phyloP scores from a whole-genome alignment of 2,797 vertebrate genomes.

The Oceanodroma leucorhoa region DNA sequence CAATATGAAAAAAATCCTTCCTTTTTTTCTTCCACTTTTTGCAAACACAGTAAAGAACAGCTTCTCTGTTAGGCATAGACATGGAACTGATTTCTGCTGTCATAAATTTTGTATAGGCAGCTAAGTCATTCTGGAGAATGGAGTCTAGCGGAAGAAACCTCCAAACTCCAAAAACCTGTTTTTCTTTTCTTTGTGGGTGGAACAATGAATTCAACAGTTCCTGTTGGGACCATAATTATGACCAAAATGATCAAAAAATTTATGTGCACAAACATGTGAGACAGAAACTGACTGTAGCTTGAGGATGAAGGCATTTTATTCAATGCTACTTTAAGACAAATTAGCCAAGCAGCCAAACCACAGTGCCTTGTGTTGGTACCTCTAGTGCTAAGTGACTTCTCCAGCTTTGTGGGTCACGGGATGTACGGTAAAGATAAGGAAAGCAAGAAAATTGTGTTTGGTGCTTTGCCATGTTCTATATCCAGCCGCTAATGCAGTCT shows the following conservation, averaged over 20 bases:
- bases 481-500: not conserved
- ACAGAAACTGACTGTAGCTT: not conserved
- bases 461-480: not conserved
- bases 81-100: not conserved
- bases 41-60: not conserved
- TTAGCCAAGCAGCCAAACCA: not conserved
- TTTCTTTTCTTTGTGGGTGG: not conserved
- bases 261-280: not conserved
- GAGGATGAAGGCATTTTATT: not conserved
- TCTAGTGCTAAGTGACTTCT: not conserved
- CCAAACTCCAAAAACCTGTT: not conserved
- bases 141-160: not conserved
- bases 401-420: not conserved
- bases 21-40: not conserved
- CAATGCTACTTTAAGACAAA: not conserved
- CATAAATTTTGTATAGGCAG: not conserved
- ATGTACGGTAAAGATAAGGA: not conserved
- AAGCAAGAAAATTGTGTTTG: not conserved
- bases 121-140: not conserved
- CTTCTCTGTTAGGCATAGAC: not conserved
- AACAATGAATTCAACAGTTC: not conserved
- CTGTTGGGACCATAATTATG: not conserved
- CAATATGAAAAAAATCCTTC: not conserved
- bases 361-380: not conserved
- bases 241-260: not conserved